phyloP scores from a whole-genome alignment of 2,113 vertebrate genomes.

The Xenus cinereus region DNA sequence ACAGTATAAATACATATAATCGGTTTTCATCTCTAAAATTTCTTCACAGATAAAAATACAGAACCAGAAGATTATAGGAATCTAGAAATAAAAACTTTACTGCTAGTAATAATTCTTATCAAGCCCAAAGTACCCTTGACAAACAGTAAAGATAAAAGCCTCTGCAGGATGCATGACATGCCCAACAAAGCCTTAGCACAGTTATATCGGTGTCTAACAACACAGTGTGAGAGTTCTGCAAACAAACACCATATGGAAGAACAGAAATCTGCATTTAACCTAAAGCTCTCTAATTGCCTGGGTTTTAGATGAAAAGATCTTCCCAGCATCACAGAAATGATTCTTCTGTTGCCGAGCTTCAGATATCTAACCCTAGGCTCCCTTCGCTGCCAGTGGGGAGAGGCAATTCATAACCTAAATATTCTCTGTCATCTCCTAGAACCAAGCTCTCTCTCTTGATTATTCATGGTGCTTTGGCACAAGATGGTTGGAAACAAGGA shows the following conservation, averaged over 20 bases:
- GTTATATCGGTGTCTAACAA: neutral
- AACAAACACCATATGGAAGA: constrained; percentile 56
- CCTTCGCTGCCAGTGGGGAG: neutral
- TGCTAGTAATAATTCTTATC: neutral
- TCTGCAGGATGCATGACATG: neutral
- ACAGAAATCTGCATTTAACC: constrained; percentile 51
- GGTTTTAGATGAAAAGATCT: constrained; percentile 30
- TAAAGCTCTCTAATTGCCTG: constrained; percentile 39
- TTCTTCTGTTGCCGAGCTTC: neutral
- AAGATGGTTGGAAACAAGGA: neutral
- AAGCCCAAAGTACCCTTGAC: neutral
- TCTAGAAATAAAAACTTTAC: constrained; percentile 12
- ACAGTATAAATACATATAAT: neutral
- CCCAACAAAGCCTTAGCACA: constrained; percentile 1
- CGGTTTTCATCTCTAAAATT: neutral
- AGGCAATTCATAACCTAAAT: neutral
- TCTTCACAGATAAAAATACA: neutral
- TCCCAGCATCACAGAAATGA: neutral
- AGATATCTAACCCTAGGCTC: neutral
- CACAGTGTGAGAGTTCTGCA: constrained; percentile 19
- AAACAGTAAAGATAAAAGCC: constrained; percentile 22
- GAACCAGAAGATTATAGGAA: neutral
- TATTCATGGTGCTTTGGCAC: neutral
- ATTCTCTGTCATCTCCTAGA: neutral
- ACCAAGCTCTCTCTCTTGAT: neutral